Percentiles rank a stretch among this genome's conserved stretches.
These are phyloP conservation scores for Microctonus aethiopoides DNA, from an alignment of 2,888 invertebrate genomes.

Conservation along the genomic window DNA sequence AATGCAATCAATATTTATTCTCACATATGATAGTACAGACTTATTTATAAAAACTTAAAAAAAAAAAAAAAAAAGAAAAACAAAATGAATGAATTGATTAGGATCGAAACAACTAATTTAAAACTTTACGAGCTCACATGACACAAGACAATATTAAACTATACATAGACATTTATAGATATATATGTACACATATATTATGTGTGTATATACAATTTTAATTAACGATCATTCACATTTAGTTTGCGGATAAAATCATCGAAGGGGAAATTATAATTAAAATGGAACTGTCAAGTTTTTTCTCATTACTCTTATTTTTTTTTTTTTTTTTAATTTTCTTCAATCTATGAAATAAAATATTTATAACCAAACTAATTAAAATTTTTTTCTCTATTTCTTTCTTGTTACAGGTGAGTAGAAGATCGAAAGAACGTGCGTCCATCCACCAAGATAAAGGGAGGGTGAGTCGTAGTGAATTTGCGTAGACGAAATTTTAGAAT, in stretches of 20 bases:
- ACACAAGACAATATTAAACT: neutral
- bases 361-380: slow-evolving; percentile 28
- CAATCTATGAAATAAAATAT: no score
- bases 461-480: slow-evolving; percentile 54
- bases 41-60: neutral
- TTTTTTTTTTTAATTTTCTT: no score
- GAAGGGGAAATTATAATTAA: neutral
- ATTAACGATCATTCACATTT: neutral
- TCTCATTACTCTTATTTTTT: slow-evolving; percentile 46
- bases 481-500: slow-evolving; percentile 23
- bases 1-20: neutral
- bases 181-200: no score
- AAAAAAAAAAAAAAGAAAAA: neutral
- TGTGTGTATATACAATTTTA: neutral
- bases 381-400: slow-evolving; percentile 37
- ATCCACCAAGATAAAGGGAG: slow-evolving; percentile 51
- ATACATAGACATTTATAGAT: neutral
- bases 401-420: slow-evolving; percentile 62
- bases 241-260: neutral
- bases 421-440: slow-evolving; percentile 54
- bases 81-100: neutral
- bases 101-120: neutral
- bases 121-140: neutral
- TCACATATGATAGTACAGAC: neutral
- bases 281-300: slow-evolving; percentile 9